These are phyloP conservation scores for Sphaerophoria rueppellii DNA, from an alignment of 2,888 invertebrate genomes.

Conservation along the genomic window DNA sequence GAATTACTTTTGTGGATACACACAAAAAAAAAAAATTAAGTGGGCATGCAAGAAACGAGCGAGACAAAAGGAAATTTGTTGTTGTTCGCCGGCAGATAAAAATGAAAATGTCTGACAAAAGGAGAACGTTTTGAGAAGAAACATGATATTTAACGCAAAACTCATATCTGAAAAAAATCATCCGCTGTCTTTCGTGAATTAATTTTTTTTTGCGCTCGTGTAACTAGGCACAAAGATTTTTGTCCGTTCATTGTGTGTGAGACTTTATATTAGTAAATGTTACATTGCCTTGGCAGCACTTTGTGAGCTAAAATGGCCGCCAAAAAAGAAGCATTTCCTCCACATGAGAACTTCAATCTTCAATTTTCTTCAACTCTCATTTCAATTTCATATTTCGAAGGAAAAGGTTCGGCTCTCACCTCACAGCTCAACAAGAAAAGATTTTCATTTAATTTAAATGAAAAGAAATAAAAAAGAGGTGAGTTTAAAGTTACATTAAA, in stretches of 20 bases:
- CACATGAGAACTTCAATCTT: slow-evolving; percentile 5
- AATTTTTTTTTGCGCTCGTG: too few species aligned
- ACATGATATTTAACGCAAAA: too few species aligned
- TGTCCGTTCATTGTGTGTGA: neutral
- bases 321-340: slow-evolving; percentile 23
- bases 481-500: neutral
- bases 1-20: too few species aligned
- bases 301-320: slow-evolving; percentile 29
- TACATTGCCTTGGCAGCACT: slow-evolving; percentile 43
- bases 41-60: too few species aligned
- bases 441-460: neutral
- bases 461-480: neutral
- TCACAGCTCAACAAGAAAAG: neutral
- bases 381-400: slow-evolving; percentile 19
- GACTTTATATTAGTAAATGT: neutral
- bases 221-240: too few species aligned
- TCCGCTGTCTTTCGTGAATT: too few species aligned
- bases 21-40: too few species aligned
- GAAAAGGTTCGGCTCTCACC: neutral
- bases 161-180: too few species aligned
- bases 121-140: too few species aligned
- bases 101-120: too few species aligned
- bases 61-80: too few species aligned
- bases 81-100: too few species aligned
- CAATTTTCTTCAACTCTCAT: slow-evolving; percentile 34